A percentile compares a stretch with the other conserved stretches of the same genome.
Conservation (phyloP, 2,113 vertebrate genomes). For the Macquaria australasica region DNA sequence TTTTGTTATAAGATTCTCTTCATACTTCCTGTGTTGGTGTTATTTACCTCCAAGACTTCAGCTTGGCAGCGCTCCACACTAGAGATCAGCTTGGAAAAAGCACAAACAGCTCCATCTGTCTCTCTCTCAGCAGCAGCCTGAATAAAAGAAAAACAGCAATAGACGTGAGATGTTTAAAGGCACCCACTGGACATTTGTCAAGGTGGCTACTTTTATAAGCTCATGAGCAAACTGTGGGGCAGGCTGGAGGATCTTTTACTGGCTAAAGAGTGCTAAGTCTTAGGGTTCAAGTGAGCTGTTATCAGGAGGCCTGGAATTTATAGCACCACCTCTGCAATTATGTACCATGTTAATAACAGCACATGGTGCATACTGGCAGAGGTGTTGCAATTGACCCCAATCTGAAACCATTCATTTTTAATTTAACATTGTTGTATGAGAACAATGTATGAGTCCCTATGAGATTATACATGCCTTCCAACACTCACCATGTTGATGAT, state of each 20-base stretch:
- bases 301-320: too few relatives aligned
- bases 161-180: not conserved
- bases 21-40: not conserved
- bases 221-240: not conserved
- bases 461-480: too few relatives aligned
- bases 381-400: too few relatives aligned
- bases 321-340: too few relatives aligned
- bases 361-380: too few relatives aligned
- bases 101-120: conserved; percentile 42
- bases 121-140: conserved; percentile 77
- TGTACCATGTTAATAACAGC: too few relatives aligned
- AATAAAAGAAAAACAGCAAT: not conserved
- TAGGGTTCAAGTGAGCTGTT: too few relatives aligned
- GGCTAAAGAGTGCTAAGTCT: not conserved
- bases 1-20: not conserved
- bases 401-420: too few relatives aligned
- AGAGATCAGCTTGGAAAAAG: conserved; percentile 72
- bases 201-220: not conserved
- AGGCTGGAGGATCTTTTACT: not conserved
- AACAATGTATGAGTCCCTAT: too few relatives aligned
- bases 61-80: conserved; percentile 75
- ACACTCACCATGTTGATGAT: too few relatives aligned
- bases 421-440: too few relatives aligned
- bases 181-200: not conserved
- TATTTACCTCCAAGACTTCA: conserved; percentile 72